Base-by-base conservation (phyloP, 2,888 invertebrate genomes). In the Netelia melanura region DNA sequence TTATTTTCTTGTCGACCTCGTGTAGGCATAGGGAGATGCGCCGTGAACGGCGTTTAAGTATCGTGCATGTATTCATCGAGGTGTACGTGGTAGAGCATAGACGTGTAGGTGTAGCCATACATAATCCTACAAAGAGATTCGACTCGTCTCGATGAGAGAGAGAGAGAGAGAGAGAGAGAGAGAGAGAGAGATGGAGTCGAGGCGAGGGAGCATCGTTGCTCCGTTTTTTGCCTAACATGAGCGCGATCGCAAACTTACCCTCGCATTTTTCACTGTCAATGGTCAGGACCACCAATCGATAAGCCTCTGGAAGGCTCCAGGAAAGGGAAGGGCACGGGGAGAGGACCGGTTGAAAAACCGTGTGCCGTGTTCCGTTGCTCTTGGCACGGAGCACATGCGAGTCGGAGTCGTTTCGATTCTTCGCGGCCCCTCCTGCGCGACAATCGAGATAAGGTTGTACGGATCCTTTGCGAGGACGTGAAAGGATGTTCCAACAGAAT, bases 1-100 rank as follows among this genome's bases (percentile, higher is more conserved):
- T 90, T 89, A 87, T 87, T 89, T 90, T 89, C 89, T 89, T 86
- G 81, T 85, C 62, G 72, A 71, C 74, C 61, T 74, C 58, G 11
- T 70, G 61, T 76, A 81, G 6, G 62, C 84, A 81, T 78, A 52
- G 52, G 44, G 38, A 38, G 38, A 43, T 65, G 48, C 23, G 62
- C 17, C 38, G n/a, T 9, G 58, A 76, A 62, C 72, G 9, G 38
- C 38, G 38, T 38, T 38, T 38, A 58, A 17, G 14, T 48, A 48
- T 48, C 48, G 48, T 48, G 48, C 48, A 3, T 48, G 64, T 48
- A 72, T 44, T 9, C 8, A 58, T 5, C 21, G 43, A 65, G 9
- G 65, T 9, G 65, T 76, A 43, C 75, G 65, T 65, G 11, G 56
- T 67, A 38, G 23, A 68, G 11, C 5, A 67, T 1, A n/a, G n/a